Percentiles rank a stretch among this genome's conserved stretches.
phyloP scores from a whole-genome alignment of 1,140 invertebrate genomes.

The Metopolophium dirhodum region DNA sequence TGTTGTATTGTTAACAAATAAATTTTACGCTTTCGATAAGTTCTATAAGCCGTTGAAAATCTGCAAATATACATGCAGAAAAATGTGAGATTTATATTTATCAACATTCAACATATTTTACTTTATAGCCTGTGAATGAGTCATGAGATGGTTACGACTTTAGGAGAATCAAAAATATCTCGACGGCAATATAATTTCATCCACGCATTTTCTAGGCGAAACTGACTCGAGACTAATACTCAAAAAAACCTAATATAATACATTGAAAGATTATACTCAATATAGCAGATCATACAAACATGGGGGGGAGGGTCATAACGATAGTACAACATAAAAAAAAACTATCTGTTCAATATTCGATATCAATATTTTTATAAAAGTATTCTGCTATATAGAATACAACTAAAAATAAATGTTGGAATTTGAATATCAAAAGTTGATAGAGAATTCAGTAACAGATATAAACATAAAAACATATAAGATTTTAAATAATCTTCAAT shows the following conservation, averaged over 20 bases:
- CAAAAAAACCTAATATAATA: not conserved
- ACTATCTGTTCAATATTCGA: too few relatives aligned
- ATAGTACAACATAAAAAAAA: too few relatives aligned
- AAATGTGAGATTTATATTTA: not conserved
- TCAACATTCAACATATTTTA: not conserved
- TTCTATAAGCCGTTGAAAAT: not conserved
- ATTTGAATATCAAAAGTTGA: too few relatives aligned
- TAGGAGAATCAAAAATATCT: not conserved
- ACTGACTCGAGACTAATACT: not conserved
- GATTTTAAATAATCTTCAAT: too few relatives aligned
- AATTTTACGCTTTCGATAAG: not conserved
- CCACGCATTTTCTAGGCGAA: not conserved
- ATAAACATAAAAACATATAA: too few relatives aligned
- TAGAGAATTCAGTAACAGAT: too few relatives aligned
- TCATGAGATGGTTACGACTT: not conserved
- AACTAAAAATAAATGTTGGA: too few relatives aligned
- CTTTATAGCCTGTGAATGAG: not conserved
- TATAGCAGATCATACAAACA: not conserved
- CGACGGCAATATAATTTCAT: not conserved
- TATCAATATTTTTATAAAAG: too few relatives aligned
- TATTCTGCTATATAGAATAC: too few relatives aligned
- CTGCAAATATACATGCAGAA: not conserved
- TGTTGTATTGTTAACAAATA: not conserved
- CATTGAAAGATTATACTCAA: not conserved
- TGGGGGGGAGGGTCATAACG: too few relatives aligned